These are phyloP conservation scores for Epinotia nisella DNA, from an alignment of 2,888 invertebrate genomes.

Conservation along the genomic window DNA sequence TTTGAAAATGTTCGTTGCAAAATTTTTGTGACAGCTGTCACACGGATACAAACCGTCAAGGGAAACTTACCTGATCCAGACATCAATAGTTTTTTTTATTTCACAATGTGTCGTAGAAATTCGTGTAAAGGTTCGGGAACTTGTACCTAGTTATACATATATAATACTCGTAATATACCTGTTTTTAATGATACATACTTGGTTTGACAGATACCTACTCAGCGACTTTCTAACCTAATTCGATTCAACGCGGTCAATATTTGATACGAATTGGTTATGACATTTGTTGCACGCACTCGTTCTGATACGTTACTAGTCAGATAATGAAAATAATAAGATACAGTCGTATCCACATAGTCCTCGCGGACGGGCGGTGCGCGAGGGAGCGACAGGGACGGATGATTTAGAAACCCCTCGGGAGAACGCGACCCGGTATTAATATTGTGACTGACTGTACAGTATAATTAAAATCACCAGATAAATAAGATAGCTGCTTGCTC, in stretches of 20 bases:
- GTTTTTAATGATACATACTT: too few species aligned
- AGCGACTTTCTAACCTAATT: too few species aligned
- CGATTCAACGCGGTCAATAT: neutral
- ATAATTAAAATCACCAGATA: constrained; percentile 48
- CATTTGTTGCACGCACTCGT: neutral
- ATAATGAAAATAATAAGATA: neutral
- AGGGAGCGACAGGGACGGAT: constrained; percentile 85
- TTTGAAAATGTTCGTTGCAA: too few species aligned
- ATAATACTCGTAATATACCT: too few species aligned
- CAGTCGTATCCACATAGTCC: constrained; percentile 58
- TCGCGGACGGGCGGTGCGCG: constrained; percentile 66
- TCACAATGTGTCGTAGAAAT: neutral
- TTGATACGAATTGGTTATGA: too few species aligned
- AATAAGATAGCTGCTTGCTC: neutral
- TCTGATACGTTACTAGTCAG: neutral
- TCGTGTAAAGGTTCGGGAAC: neutral
- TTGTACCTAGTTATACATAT: too few species aligned
- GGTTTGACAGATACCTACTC: too few species aligned
- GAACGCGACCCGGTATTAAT: constrained; percentile 84
- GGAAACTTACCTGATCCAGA: neutral
- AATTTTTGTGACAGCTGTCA: neutral
- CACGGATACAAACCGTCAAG: too few species aligned
- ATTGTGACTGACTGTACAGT: constrained; percentile 78
- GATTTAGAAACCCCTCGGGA: constrained; percentile 85
- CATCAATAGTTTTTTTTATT: too few species aligned